Conservation (phyloP, 2,113 vertebrate genomes). For the Sapayoa aenigma region DNA sequence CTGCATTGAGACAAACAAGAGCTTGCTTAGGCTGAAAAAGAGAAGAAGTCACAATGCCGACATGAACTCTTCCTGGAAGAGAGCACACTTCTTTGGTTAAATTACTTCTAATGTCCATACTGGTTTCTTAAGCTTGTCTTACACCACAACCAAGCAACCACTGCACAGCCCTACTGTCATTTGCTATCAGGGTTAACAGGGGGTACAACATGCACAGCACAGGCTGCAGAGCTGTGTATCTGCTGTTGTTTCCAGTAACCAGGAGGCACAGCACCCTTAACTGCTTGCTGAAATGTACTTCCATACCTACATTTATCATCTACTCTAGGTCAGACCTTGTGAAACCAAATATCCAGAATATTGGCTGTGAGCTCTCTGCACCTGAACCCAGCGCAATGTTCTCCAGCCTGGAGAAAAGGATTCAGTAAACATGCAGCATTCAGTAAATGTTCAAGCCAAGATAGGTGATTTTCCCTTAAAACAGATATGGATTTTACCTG, state of each 20-base stretch:
- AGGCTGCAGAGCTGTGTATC: background rate
- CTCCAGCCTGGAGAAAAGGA: background rate
- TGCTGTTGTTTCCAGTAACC: background rate
- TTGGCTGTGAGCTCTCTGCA: background rate
- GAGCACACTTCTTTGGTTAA: background rate
- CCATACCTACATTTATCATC: background rate
- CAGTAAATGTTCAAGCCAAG: background rate
- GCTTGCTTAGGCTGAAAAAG: background rate
- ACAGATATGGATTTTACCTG: background rate
- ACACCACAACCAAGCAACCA: background rate
- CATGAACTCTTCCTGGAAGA: background rate
- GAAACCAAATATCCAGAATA: background rate
- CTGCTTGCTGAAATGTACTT: background rate
- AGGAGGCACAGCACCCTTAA: fast-evolving
- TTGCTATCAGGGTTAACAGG: background rate
- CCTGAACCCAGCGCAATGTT: background rate
- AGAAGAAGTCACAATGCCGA: background rate
- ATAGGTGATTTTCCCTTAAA: background rate
- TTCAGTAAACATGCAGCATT: background rate
- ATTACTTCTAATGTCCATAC: background rate
- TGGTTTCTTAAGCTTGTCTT: background rate
- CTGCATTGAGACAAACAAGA: background rate
- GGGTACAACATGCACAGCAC: fast-evolving
- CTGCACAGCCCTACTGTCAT: fast-evolving
- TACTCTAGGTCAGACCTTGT: background rate